Conservation (phyloP, 2,113 vertebrate genomes). For the Phodopus roborovskii region DNA sequence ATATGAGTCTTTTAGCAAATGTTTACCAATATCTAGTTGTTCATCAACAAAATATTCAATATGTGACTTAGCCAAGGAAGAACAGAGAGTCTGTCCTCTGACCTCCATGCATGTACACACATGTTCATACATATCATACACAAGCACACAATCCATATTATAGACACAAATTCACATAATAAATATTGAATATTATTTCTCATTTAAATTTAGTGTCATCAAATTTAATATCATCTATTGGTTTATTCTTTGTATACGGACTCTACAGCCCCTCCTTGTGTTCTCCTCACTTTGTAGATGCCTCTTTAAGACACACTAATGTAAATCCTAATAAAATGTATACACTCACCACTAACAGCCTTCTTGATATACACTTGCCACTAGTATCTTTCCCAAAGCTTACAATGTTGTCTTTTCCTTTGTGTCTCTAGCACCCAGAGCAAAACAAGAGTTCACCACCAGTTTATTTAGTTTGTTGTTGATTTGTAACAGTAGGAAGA, state of each 20-base stretch:
- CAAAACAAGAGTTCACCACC: neutral
- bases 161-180: neutral
- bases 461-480: neutral
- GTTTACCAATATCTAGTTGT: constrained; percentile 42
- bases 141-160: neutral
- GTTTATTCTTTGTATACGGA: neutral
- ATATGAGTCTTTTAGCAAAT: constrained; percentile 18
- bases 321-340: neutral
- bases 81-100: neutral
- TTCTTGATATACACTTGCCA: neutral
- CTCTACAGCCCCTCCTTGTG: neutral
- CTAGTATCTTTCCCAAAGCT: neutral
- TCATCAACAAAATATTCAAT: neutral
- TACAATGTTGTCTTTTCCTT: neutral
- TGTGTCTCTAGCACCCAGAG: neutral
- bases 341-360: neutral
- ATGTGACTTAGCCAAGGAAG: neutral
- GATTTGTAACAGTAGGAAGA: neutral
- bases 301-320: neutral
- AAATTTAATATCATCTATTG: neutral
- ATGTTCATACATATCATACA: neutral
- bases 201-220: constrained; percentile 2
- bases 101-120: neutral
- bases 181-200: constrained; percentile 21
- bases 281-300: neutral